Percentiles rank a stretch among this genome's conserved stretches.
These are phyloP conservation scores for Zele albiditarsus DNA, from an alignment of 2,888 invertebrate species.

Conservation along the genomic window DNA sequence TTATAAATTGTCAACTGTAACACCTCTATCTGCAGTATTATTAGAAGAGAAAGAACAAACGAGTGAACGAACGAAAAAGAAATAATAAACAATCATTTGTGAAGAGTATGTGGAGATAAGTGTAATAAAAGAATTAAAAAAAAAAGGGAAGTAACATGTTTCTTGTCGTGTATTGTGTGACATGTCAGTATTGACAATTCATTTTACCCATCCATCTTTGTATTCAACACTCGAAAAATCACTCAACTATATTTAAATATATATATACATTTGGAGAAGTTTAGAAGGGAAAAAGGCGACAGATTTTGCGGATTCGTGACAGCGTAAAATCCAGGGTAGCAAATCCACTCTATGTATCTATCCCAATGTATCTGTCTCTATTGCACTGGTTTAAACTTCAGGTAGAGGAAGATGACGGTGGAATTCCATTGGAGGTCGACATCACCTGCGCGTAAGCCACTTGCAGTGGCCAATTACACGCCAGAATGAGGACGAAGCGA, in stretches of 20 bases:
- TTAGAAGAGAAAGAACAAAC: conserved; percentile 55
- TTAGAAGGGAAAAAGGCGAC: background rate
- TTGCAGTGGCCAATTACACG: conserved; percentile 46
- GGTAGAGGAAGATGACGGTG: conserved; percentile 19
- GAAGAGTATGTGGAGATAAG: conserved; percentile 4
- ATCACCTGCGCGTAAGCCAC: conserved; percentile 33
- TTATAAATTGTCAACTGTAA: conserved; percentile 60
- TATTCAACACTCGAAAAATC: conserved; percentile 13
- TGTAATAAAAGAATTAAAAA: conserved; percentile 16
- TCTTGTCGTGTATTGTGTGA: background rate
- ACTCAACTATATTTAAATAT: background rate
- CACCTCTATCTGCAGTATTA: conserved; percentile 69
- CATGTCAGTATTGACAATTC: background rate
- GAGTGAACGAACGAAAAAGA: conserved; percentile 20
- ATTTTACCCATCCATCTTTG: background rate
- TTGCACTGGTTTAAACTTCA: conserved; percentile 12
- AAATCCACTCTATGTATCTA: conserved; percentile 11
- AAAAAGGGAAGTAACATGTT: conserved; percentile 35
- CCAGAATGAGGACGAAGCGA: conserved; percentile 34
- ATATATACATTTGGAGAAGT: background rate
- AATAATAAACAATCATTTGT: conserved; percentile 20
- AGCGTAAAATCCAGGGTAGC: conserved; percentile 43
- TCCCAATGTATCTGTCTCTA: background rate
- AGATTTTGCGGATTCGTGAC: conserved; percentile 47
- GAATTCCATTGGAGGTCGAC: conserved; percentile 21